Conservation (phyloP, 64 coral and sea anemone genomes). For the Montipora cactus region DNA sequence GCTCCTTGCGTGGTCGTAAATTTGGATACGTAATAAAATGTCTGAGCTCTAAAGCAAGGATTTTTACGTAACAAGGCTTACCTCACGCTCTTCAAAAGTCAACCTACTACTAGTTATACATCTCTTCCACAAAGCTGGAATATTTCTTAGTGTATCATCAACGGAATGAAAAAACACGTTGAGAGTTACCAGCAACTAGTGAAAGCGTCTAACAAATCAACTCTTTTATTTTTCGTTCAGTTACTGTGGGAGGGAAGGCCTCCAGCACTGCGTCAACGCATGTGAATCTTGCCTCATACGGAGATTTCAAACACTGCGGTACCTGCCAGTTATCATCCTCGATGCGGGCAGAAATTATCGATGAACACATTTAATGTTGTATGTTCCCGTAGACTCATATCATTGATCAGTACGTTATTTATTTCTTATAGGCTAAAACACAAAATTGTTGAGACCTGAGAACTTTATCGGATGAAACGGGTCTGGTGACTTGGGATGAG, state of each 20-base stretch:
- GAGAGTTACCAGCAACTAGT: slow-evolving; percentile 30
- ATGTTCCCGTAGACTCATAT: neutral
- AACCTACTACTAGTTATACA: neutral
- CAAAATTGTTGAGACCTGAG: neutral
- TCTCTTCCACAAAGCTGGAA: neutral
- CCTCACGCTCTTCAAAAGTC: neutral
- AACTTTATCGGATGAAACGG: neutral
- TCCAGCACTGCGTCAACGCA: slow-evolving; percentile 2
- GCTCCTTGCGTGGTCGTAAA: no score
- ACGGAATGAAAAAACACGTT: neutral
- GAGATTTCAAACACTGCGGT: slow-evolving; percentile 14
- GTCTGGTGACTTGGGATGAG: neutral
- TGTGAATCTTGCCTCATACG: slow-evolving; percentile 61
- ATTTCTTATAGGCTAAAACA: neutral
- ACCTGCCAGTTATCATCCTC: slow-evolving; percentile 9
- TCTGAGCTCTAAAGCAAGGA: neutral
- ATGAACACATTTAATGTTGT: neutral
- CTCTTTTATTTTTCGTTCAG: slow-evolving; percentile 23
- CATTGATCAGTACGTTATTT: neutral
- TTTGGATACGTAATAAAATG: neutral
- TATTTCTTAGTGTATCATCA: neutral
- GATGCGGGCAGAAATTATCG: neutral
- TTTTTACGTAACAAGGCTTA: neutral
- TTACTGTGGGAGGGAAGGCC: slow-evolving; percentile 57
- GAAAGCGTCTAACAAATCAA: slow-evolving; percentile 24